Evolutionary conservation across 2,113 vertebrate genomes (phyloP), one percentile per base, ranked within the genome.

Genomic region (Cepphus grylle): DNA sequence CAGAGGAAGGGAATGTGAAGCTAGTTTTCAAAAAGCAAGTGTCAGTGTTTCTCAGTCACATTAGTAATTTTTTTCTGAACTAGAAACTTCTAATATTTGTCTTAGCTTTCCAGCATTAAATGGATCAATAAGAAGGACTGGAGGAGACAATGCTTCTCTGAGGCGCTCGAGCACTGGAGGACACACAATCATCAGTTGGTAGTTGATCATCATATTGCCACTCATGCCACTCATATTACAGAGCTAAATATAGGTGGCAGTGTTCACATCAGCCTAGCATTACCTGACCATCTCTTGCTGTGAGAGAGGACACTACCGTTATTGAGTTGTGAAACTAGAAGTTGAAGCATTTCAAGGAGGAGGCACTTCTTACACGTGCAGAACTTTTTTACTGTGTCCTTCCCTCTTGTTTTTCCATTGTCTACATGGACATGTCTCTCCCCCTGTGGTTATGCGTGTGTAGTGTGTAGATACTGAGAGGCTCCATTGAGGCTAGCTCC

Each of bases 151-250:
- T 8, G 17, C 14, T 66, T 52, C 8, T 43, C 66, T 73, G 70
- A 90, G 58, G 19, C 0, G 0, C 23, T 81, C 6, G 3, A 29
- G 13, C n/a, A 15, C 45, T 62, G 67, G 18, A 87, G 19, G n/a
- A 55, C 42, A 58, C 12, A 49, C 0, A 3, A 40, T 42, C 55
- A 45, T 58, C 50, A 25, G 59, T 38, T 53, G 23, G 38, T 81
- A 86, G 29, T 1, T 43, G 55, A 59, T 72, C 32, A 50, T n/a
- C 15, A 9, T 59, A 52, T 74, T 81, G 69, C 13, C 43, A 45
- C 50, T 71, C 1, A 0, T 29, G 36, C 53, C 38, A 23, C 25
- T 72, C 29, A 9, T 77, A 53, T 58, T 80, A 53, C 0, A 3
- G 43, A 67, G 9, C 22, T 71, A 73, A 61, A 34, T 56, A 12